phyloP scores from a whole-genome alignment of 2,113 vertebrate species.

The Dolichallabes microphthalmus region DNA sequence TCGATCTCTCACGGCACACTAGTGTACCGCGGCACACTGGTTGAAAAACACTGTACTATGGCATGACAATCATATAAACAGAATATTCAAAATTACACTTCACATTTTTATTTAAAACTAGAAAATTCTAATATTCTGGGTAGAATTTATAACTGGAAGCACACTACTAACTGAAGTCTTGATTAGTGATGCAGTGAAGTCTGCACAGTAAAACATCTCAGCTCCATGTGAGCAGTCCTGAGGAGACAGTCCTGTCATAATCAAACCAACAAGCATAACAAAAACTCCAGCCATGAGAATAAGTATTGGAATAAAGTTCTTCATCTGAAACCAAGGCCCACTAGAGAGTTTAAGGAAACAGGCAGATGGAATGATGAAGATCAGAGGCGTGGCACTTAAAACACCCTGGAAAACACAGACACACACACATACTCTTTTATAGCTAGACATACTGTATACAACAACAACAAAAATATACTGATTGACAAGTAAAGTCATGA shows the following conservation, averaged over 20 bases:
- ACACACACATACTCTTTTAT: neutral
- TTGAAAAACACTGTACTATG: too few relatives aligned
- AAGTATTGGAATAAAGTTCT: constrained; percentile 76
- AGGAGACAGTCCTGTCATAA: constrained; percentile 77
- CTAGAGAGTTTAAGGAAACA: constrained; percentile 87
- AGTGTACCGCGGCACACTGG: too few relatives aligned
- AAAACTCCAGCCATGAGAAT: constrained; percentile 79
- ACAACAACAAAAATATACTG: neutral
- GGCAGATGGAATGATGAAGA: constrained; percentile 91
- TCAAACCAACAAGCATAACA: constrained; percentile 83
- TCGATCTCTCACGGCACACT: too few relatives aligned
- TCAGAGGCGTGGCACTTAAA: constrained; percentile 85
- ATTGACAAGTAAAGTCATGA: neutral
- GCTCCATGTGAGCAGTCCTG: constrained; percentile 87
- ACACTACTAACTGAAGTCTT: constrained; percentile 60
- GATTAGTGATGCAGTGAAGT: constrained; percentile 64
- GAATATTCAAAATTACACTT: neutral
- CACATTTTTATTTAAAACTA: neutral
- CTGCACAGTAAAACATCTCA: constrained; percentile 89
- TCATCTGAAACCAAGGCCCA: constrained; percentile 78
- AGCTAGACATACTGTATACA: neutral
- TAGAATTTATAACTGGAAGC: constrained; percentile 27
- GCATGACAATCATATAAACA: neutral
- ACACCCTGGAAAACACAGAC: constrained; percentile 77
- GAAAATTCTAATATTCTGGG: constrained; percentile 32